Evolutionary conservation across 2,888 invertebrate genomes (phyloP), one percentile per base, ranked within the genome.

Genomic region (Ischnus inquisitorius): DNA sequence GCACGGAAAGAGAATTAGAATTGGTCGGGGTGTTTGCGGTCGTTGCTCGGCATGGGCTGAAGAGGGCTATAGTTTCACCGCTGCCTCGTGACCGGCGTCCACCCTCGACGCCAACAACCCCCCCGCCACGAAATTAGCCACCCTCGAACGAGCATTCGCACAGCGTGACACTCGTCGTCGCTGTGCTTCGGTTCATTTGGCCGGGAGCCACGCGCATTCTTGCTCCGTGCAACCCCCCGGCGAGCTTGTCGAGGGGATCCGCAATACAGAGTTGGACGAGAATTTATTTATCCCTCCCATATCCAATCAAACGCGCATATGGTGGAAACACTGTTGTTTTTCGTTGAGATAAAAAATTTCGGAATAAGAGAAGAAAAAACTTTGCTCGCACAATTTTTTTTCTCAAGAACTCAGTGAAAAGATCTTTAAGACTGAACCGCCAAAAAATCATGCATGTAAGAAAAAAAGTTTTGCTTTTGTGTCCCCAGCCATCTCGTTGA

Each of bases 141-240:
- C 80, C 80, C 64, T 80, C 74, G 69, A 81, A 69, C 77, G 54
- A 81, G 74, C 22, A 77, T 64, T 77, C 77, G 77, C 62, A 34
- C 71, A 76, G 77, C 28, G 54, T 79, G 83, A 80, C 83, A 80
- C 79, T 83, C 79, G 60, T 77, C 65, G 62, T 77, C 72, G 71
- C 60, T 68, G 62, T 68, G 60, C 62, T 39, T 39, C 46, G 77
- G 77, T 84, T 77, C 46, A 84, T 80, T 84, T 84, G 72, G 62
- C 62, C 43, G 28, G 16, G 41, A 46, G 77, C 77, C 74, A 74
- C 72, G 72, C 54, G 72, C 51, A 43, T 62, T 72, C 46, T 60
- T 48, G 25, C 41, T 22, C 64, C 14, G 5, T 64, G 14, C 43
- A 39, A 14, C n/a, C 51, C 25, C 72, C 80, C 79, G 54, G 60